Percentiles rank a stretch among this genome's conserved stretches.
phyloP scores from a whole-genome alignment of 2,113 vertebrate species.

The Microtus montanus region DNA sequence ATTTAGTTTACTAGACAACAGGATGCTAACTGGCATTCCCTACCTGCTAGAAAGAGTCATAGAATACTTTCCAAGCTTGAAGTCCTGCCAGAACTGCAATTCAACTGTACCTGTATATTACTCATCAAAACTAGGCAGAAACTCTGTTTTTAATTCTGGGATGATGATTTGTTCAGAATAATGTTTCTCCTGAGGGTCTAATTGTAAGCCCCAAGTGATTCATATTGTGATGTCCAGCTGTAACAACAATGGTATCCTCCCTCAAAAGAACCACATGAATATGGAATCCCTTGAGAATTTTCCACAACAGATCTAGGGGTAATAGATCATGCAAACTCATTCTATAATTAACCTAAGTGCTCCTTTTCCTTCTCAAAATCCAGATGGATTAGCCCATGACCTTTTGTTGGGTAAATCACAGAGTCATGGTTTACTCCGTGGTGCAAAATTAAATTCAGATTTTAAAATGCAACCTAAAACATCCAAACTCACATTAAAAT shows the following conservation, averaged over 20 bases:
- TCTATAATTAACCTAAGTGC: slow-evolving; percentile 76
- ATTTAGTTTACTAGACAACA: slow-evolving; percentile 61
- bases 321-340: slow-evolving; percentile 71
- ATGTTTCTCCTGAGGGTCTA: slow-evolving; percentile 79
- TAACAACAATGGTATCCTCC: slow-evolving; percentile 70
- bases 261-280: slow-evolving; percentile 66
- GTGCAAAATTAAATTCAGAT: slow-evolving; percentile 66
- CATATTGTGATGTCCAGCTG: slow-evolving; percentile 60
- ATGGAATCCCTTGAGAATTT: slow-evolving; percentile 67
- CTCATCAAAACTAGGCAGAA: slow-evolving; percentile 48
- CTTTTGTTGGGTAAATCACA: slow-evolving; percentile 64
- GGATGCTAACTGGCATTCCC: background rate
- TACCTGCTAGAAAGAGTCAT: slow-evolving; percentile 51
- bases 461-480: slow-evolving; percentile 55
- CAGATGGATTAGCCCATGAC: slow-evolving; percentile 30
- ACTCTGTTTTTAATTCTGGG: slow-evolving; percentile 75
- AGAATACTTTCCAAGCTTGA: background rate
- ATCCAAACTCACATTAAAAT: slow-evolving; percentile 11
- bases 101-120: slow-evolving; percentile 28
- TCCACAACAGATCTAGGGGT: slow-evolving; percentile 69
- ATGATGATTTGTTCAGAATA: slow-evolving; percentile 77
- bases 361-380: slow-evolving; percentile 70
- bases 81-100: slow-evolving; percentile 41
- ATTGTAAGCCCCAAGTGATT: slow-evolving; percentile 75
- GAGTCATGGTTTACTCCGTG: slow-evolving; percentile 32